Evolutionary conservation across 92 coral and sea anemone species (phyloP).

Genomic region (Virgularia gustaviana): DNA sequence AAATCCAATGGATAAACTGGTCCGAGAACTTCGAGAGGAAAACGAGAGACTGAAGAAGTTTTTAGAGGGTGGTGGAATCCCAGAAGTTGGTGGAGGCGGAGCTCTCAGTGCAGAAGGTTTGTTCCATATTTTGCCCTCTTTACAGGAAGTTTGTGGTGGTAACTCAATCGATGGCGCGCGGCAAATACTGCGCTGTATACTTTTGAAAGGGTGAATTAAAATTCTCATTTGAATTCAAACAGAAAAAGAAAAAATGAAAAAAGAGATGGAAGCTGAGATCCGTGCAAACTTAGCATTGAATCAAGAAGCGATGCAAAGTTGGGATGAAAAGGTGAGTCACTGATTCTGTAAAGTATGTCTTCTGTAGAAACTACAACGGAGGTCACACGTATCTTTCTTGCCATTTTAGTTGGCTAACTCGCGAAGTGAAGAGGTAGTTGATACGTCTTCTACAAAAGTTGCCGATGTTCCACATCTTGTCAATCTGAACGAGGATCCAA

Average conservation of each 20-base stretch:
- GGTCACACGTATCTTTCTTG: background rate
- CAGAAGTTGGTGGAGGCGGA: constrained; percentile 28
- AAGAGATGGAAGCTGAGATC: constrained; percentile 77
- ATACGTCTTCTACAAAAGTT: constrained; percentile 25
- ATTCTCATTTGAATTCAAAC: background rate
- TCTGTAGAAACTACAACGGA: background rate
- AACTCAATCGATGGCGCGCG: background rate
- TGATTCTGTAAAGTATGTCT: background rate
- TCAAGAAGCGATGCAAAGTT: constrained; percentile 82
- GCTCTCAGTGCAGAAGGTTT: constrained; percentile 30
- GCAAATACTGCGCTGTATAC: background rate
- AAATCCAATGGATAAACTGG: constrained; percentile 94
- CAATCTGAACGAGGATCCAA: constrained; percentile 88
- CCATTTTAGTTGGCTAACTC: constrained; percentile 64
- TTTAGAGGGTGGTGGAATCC: constrained; percentile 66
- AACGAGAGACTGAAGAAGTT: constrained; percentile 88
- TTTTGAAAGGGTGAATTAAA: background rate
- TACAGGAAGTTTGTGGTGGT: background rate
- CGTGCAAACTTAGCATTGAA: constrained; percentile 85
- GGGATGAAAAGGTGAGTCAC: constrained; percentile 95
- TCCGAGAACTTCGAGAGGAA: constrained; percentile 86
- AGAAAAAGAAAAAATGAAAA: constrained; percentile 74
- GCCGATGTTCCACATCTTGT: constrained; percentile 66
- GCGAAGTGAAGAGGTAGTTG: constrained; percentile 59
- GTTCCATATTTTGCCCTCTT: background rate